Base-by-base conservation (phyloP, 2,888 invertebrate genomes). In the Pycnomerus fuliginosus region DNA sequence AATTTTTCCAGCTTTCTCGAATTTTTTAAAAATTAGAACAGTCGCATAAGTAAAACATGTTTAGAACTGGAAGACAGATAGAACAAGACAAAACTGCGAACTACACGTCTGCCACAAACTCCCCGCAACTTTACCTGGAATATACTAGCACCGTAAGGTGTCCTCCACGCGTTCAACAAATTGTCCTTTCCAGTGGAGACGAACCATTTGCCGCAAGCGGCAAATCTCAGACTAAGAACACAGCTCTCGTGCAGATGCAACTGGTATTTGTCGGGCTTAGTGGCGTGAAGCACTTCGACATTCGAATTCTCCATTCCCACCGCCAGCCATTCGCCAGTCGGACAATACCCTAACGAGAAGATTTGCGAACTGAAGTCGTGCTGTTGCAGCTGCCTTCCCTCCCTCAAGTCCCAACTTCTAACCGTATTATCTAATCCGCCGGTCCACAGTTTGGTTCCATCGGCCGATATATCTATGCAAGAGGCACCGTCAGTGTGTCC, bases 301-400 rank as follows among this genome's bases (percentile, higher is more conserved):
- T 92, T 90, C 52, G 90, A 91, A 74, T 92, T 94, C 76, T 96
- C 95, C 94, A 96, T 94, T 53, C 95, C 95, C 25, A 96, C 95
- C 2, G 95, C 95, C 38, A 96, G 74, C 94, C 94, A 96, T 64
- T 95, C 94, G 12, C 92, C 93, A 48, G 90, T 90, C 2, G 95
- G 95, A 74, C 94, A 95, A 69, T 93, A 95, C 47, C 95, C 95
- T 31, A 67, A 49, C 17, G 94, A 95, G 78, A 96, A 96, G 69
- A 96, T 95, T 68, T 87, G 87, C 48, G 92, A 92, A 55, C 85
- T 85, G 73, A 95, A 95, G 71, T 94, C 93, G 73, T 93, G 91
- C 69, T 94, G 93, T 64, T 92, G 91, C 55, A 94, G 74, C 70
- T 94, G 93, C 65, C 91, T 81, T 53, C 92, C 92, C 78, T 93